These are phyloP conservation scores for Parambassis ranga DNA, from an alignment of 2,797 vertebrate species.

Conservation along the genomic window DNA sequence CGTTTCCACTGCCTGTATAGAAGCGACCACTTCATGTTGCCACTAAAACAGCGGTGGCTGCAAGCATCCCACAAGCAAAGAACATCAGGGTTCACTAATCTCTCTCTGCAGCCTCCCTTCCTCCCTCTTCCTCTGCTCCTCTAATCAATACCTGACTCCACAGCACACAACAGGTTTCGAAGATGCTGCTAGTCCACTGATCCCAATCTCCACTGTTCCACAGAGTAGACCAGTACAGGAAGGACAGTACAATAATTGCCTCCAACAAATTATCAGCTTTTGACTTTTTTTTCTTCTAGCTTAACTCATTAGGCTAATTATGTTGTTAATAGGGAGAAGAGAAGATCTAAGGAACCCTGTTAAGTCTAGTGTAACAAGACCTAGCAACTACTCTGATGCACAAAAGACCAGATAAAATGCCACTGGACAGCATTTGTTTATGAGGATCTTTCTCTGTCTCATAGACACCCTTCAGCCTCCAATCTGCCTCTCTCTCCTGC, in stretches of 20 bases:
- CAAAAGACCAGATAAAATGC: conserved; percentile 2
- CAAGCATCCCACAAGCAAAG: conserved; percentile 24
- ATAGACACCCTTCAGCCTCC: conserved; percentile 15
- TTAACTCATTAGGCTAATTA: conserved; percentile 68
- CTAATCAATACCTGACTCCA: conserved; percentile 65
- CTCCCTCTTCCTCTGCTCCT: conserved; percentile 29
- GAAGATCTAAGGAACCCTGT: conserved; percentile 35
- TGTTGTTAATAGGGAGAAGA: conserved; percentile 43
- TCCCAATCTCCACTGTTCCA: conserved; percentile 61
- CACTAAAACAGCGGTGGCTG: conserved; percentile 13
- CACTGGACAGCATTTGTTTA: conserved; percentile 4
- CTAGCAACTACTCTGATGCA: neutral
- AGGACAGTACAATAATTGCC: conserved; percentile 63
- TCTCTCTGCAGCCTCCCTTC: conserved; percentile 40
- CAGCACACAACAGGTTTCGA: conserved; percentile 40
- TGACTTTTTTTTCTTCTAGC: conserved; percentile 9
- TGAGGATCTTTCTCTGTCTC: neutral
- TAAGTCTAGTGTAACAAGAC: conserved; percentile 21
- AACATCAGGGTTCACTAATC: conserved; percentile 54
- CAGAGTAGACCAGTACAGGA: conserved; percentile 60
- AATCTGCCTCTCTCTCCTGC: neutral
- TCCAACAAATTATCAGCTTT: conserved; percentile 55
- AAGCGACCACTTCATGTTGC: conserved; percentile 1
- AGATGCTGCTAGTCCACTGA: conserved; percentile 55
- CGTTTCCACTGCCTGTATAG: neutral